These are phyloP conservation scores for Amphilophus citrinellus DNA, from an alignment of 2,113 vertebrate genomes.

Conservation along the genomic window DNA sequence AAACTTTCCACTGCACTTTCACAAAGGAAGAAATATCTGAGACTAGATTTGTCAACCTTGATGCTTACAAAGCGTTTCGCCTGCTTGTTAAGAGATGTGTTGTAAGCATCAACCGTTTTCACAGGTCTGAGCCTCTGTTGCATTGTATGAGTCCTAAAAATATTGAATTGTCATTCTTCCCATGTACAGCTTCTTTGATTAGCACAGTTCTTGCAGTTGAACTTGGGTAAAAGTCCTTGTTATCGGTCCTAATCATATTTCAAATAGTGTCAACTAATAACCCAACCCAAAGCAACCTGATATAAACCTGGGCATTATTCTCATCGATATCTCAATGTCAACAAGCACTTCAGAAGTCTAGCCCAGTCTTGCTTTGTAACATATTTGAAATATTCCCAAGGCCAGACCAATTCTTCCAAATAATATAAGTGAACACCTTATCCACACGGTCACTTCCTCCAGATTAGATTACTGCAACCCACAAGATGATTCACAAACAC, in stretches of 20 bases:
- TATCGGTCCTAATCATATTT: not conserved
- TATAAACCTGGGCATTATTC: not conserved
- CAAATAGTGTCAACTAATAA: constrained; percentile 1
- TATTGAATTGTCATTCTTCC: not conserved
- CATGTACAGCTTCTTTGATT: not conserved
- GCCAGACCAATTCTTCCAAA: not conserved
- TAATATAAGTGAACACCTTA: not conserved
- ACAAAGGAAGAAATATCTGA: not conserved
- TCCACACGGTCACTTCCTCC: not conserved
- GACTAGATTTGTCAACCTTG: not conserved
- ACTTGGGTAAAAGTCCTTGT: not conserved
- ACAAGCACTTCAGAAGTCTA: not conserved
- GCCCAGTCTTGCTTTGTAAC: not conserved
- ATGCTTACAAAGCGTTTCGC: not conserved
- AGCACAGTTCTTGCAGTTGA: not conserved
- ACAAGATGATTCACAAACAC: not conserved
- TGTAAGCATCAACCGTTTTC: not conserved
- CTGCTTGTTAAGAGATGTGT: not conserved
- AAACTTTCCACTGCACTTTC: not conserved
- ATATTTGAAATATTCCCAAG: not conserved
- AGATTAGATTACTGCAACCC: not conserved
- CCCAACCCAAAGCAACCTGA: not conserved
- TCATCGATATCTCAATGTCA: not conserved
- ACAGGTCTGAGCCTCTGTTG: not conserved
- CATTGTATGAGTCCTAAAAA: not conserved